These are phyloP conservation scores for Nettapus auritus DNA, from an alignment of 2,113 vertebrate species.

Conservation along the genomic window DNA sequence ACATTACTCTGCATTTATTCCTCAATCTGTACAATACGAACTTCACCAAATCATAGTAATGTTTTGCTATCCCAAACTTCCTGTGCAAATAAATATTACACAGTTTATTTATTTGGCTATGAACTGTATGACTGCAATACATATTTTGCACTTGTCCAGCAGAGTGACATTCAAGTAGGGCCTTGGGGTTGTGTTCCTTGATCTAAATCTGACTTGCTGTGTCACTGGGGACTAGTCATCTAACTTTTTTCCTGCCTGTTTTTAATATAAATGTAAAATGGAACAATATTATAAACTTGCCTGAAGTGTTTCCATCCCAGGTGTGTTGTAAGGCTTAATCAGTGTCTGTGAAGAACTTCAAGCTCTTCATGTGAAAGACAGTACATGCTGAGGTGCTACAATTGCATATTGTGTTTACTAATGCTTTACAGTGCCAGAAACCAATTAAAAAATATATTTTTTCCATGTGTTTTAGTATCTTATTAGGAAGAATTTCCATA, in stretches of 20 bases:
- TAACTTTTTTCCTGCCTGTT: conserved; percentile 6
- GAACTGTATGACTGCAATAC: background rate
- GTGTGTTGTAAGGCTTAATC: conserved; percentile 37
- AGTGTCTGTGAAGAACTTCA: background rate
- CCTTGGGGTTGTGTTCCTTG: background rate
- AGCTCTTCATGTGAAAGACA: background rate
- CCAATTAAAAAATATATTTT: background rate
- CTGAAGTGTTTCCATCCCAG: conserved; percentile 24
- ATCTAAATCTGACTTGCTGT: background rate
- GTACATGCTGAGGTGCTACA: background rate
- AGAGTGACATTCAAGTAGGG: background rate
- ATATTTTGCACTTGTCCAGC: background rate
- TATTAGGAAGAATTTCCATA: background rate
- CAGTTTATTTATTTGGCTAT: background rate
- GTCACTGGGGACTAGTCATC: background rate
- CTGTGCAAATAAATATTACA: conserved; percentile 9
- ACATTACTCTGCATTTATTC: background rate
- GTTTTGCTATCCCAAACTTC: background rate
- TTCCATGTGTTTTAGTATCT: background rate
- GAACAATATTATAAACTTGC: background rate
- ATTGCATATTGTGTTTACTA: background rate
- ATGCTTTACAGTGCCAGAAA: background rate
- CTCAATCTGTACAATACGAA: background rate
- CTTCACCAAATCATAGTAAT: conserved; percentile 10
- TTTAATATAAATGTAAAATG: conserved; percentile 31